Conservation (phyloP, 2,113 vertebrate species). For the Colius striatus region DNA sequence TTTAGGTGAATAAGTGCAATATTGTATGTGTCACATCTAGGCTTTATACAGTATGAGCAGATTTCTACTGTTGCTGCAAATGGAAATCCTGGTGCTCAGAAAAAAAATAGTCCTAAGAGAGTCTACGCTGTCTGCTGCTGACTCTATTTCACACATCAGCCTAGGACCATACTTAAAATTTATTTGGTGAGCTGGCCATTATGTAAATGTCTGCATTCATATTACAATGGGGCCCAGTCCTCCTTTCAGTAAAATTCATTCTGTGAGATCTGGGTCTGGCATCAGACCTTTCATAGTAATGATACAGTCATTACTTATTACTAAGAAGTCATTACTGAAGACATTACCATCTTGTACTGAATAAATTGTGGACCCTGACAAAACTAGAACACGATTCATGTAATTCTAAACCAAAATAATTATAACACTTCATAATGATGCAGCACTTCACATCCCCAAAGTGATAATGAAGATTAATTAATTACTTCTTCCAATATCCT, state of each 20-base stretch:
- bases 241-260: not conserved
- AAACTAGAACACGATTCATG: slow-evolving; percentile 26
- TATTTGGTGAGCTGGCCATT: slow-evolving; percentile 33
- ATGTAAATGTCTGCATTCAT: not conserved
- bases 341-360: not conserved
- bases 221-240: fast-evolving
- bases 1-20: slow-evolving; percentile 40
- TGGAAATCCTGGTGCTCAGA: not conserved
- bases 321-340: not conserved
- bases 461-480: not conserved
- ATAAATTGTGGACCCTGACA: slow-evolving; percentile 15
- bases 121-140: not conserved
- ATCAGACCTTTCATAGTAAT: not conserved
- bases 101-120: not conserved
- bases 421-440: not conserved
- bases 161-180: slow-evolving; percentile 28
- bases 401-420: not conserved
- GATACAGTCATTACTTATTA: not conserved
- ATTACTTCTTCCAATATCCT: not conserved
- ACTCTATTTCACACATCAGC: slow-evolving; percentile 48
- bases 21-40: not conserved
- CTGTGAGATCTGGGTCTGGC: fast-evolving
- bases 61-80: slow-evolving; percentile 41
- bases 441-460: not conserved
- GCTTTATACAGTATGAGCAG: not conserved